phyloP scores from a whole-genome alignment of 2,113 vertebrate species.

The Thunnus thynnus region DNA sequence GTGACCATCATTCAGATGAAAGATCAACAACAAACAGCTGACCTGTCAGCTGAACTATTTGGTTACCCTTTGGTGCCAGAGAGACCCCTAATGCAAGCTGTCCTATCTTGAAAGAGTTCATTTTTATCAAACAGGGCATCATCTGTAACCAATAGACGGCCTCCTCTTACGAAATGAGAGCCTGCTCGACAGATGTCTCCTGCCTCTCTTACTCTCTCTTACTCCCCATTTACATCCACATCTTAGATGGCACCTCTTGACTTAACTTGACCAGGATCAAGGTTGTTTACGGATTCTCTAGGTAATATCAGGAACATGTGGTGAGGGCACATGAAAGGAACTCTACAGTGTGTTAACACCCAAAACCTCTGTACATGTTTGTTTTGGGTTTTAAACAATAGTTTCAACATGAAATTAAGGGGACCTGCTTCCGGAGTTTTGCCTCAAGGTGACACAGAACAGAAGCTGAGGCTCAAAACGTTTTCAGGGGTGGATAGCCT shows the following conservation, averaged over 20 bases:
- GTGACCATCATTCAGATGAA: conserved; percentile 59
- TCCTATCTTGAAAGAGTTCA: conserved; percentile 81
- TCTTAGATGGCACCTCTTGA: conserved; percentile 84
- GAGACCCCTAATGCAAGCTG: conserved; percentile 74
- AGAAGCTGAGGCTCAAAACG: conserved; percentile 55
- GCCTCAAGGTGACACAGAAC: conserved; percentile 68
- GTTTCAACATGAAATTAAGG: conserved; percentile 71
- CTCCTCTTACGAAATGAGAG: conserved; percentile 81
- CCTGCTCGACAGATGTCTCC: conserved; percentile 86
- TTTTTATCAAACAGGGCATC: conserved; percentile 85
- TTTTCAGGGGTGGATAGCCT: conserved; percentile 22
- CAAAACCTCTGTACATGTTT: conserved; percentile 68
- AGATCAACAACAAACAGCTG: conserved; percentile 73
- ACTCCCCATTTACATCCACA: conserved; percentile 75
- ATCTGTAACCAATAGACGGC: conserved; percentile 86
- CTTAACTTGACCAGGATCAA: conserved; percentile 74
- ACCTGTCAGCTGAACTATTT: conserved; percentile 64
- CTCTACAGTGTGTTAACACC: conserved; percentile 63
- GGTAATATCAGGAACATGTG: conserved; percentile 77
- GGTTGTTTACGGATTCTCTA: conserved; percentile 77
- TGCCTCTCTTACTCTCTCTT: conserved; percentile 73
- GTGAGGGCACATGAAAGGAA: conserved; percentile 75
- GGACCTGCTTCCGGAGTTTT: conserved; percentile 59
- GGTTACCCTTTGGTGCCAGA: conserved; percentile 68
- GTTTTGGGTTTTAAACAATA: conserved; percentile 73